Percentiles rank a stretch among this genome's conserved stretches.
Evolutionary conservation across 92 coral and sea anemone species (phyloP).

Genomic region (Pocillopora meandrina): DNA sequence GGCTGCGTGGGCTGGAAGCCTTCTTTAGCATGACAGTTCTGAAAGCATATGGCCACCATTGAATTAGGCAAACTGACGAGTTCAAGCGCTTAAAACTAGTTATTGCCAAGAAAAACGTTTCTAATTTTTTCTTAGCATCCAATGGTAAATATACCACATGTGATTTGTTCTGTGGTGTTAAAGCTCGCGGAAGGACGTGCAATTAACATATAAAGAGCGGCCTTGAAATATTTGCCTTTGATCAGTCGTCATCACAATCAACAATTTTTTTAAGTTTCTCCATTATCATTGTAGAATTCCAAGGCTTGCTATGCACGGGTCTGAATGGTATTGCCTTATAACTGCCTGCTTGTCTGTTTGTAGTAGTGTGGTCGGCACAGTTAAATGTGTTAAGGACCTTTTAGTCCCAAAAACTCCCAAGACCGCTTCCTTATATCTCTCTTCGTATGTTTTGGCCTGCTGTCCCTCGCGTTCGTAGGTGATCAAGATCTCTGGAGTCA

Average conservation of each 20-base stretch:
- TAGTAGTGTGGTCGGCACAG: conserved; percentile 37
- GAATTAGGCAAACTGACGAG: not conserved
- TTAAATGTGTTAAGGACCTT: conserved; percentile 40
- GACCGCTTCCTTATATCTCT: conserved; percentile 60
- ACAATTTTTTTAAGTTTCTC: not conserved
- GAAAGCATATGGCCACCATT: not conserved
- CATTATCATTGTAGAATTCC: conserved; percentile 54
- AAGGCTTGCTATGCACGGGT: conserved; percentile 70
- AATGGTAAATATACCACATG: not conserved
- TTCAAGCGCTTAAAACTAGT: not conserved
- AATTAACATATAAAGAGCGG: not conserved
- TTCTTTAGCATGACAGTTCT: not conserved
- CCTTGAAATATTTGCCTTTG: not conserved
- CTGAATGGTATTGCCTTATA: conserved; percentile 65
- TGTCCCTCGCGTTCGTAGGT: conserved; percentile 58
- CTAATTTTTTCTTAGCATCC: not conserved
- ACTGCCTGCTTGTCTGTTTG: conserved; percentile 63
- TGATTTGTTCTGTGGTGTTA: not conserved
- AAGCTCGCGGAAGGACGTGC: not conserved
- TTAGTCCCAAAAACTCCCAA: conserved; percentile 70
- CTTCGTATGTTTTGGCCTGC: conserved; percentile 51
- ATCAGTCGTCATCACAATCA: not conserved
- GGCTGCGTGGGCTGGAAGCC: not conserved
- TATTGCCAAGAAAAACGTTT: not conserved
- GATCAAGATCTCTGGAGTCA: conserved; percentile 70